phyloP scores from a whole-genome alignment of 2,888 invertebrate genomes.

The Zhengitettix transpicula region DNA sequence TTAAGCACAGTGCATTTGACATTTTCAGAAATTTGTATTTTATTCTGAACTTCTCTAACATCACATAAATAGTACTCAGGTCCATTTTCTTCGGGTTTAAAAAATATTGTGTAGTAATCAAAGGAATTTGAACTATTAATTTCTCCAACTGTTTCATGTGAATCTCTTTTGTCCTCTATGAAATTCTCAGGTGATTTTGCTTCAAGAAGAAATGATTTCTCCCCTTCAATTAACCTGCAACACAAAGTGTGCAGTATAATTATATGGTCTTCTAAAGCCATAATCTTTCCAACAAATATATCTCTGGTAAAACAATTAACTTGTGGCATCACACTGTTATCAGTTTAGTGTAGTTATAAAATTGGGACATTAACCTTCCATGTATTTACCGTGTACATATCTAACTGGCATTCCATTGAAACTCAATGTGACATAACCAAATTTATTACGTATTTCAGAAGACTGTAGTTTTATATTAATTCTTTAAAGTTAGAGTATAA shows the following conservation, averaged over 20 bases:
- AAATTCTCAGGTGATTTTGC: neutral
- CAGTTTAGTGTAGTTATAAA: too few species aligned
- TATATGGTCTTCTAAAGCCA: neutral
- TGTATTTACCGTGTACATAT: too few species aligned
- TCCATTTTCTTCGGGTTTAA: constrained; percentile 1
- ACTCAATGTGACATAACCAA: too few species aligned
- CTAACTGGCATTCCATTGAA: too few species aligned
- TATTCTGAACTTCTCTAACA: constrained; percentile 1
- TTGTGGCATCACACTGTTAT: too few species aligned
- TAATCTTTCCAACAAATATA: too few species aligned
- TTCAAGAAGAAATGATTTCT: neutral
- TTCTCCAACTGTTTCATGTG: neutral
- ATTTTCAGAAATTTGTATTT: neutral
- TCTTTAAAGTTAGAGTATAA: too few species aligned
- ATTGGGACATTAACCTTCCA: too few species aligned
- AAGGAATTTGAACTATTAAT: neutral
- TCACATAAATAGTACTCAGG: constrained; percentile 5
- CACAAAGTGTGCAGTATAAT: constrained; percentile 8
- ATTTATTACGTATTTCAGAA: too few species aligned
- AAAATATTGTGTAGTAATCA: constrained; percentile 3
- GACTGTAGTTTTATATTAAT: too few species aligned
- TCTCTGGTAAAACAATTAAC: too few species aligned
- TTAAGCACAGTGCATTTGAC: neutral
- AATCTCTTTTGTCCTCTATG: neutral
- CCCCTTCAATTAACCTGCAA: constrained; percentile 6